Base-by-base conservation (phyloP, 2,797 vertebrate species). In the Rhinella marina region DNA sequence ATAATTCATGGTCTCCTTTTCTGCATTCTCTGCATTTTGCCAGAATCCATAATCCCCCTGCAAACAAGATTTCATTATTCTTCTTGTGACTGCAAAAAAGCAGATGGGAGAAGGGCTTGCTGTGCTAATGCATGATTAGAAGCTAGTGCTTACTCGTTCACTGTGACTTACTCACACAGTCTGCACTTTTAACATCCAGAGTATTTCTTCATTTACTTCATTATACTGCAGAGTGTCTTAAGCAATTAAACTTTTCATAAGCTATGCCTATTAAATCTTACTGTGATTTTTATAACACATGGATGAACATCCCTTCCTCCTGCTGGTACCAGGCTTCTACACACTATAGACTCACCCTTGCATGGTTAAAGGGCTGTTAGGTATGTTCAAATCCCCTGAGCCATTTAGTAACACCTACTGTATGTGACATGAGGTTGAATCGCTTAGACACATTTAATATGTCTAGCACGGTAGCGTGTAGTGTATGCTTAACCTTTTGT, bases 11-110 rank as follows among this genome's bases (percentile, higher is more conserved):
- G 62, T 78, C 88, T 86, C 64, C 85, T 89, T 89, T 89, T 89
- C 88, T 89, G 88, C 88, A 86, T 89, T 83, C 80, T 89, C 88
- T 86, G 88, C 88, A 89, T 86, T 89, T 89, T 86, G 77, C 54
- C 68, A 52, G 75, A 86, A 82, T 89, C 88, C 73, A 75, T 83
- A 86, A 86, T 80, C 81, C 88, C 75, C 80, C 84, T 89, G 84
- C 84, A 89, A 89, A 86, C 84, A 86, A 68, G 84, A 89, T 89
- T 89, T 88, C 83, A 88, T 88, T 88, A 81, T 85, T 88, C 77
- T 88, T 81, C 59, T 81, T 89, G 80, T 72, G 84, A 78, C 84
- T 89, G 80, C 84, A 85, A 83, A 82, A 87, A 88, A 82, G 54
- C 73, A 72, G 73, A 89, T 86, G 73, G 50, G 72, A 83, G 62